These are phyloP conservation scores for Torymus aiolomorphi DNA, from an alignment of 2,888 invertebrate species.

Conservation along the genomic window DNA sequence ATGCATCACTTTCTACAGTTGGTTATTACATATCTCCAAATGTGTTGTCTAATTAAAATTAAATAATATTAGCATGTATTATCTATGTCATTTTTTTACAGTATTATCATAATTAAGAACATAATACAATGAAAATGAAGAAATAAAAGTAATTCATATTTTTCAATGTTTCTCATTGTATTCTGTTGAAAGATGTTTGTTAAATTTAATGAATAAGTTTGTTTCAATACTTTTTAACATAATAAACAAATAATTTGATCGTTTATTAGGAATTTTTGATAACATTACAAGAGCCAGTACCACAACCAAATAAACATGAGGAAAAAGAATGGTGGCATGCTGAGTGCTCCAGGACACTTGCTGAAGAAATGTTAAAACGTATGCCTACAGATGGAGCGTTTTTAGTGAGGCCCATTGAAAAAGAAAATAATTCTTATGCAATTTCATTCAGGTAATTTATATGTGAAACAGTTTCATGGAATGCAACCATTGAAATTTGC, in stretches of 20 bases:
- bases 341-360: slow-evolving; percentile 86
- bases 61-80: neutral
- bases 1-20: too few species aligned
- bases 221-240: neutral
- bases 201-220: too few species aligned
- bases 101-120: neutral
- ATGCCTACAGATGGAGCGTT: slow-evolving; percentile 95
- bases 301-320: slow-evolving; percentile 96
- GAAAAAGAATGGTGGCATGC: slow-evolving; percentile 95
- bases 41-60: too few species aligned
- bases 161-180: too few species aligned
- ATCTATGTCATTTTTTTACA: neutral
- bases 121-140: too few species aligned
- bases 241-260: slow-evolving; percentile 4
- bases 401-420: slow-evolving; percentile 93
- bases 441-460: slow-evolving; percentile 90
- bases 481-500: too few species aligned
- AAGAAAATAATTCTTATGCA: slow-evolving; percentile 90
- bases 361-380: slow-evolving; percentile 91
- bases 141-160: too few species aligned
- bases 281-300: slow-evolving; percentile 91
- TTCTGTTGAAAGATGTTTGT: too few species aligned
- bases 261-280: slow-evolving; percentile 85
- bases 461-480: too few species aligned
- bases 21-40: too few species aligned